Evolutionary conservation across 2,113 vertebrate species (phyloP).

Genomic region (Oncorhynchus masou): DNA sequence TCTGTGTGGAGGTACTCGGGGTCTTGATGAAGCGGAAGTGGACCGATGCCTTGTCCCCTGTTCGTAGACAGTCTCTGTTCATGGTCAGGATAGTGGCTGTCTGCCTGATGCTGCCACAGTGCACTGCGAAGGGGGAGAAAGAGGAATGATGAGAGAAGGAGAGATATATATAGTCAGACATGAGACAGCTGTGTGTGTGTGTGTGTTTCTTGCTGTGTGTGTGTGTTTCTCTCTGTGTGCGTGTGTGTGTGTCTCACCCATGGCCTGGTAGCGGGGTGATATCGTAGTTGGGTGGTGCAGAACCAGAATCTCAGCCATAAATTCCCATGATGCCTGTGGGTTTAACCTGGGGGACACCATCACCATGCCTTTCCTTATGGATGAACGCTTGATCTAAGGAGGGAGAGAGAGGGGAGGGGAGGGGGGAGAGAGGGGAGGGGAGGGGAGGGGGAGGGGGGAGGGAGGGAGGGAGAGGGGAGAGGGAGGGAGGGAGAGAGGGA

Average conservation of each 20-base stretch:
- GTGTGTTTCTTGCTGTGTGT: neutral
- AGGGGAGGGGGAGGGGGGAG: neutral
- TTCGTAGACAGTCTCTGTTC: constrained; percentile 95
- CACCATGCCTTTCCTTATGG: constrained; percentile 98
- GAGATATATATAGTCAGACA: no score
- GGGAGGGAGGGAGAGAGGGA: constrained; percentile 14
- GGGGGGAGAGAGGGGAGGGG: no score
- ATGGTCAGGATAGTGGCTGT: constrained; percentile 96
- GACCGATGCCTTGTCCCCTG: constrained; percentile 95
- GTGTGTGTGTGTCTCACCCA: constrained; percentile 79
- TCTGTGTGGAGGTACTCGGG: constrained; percentile 93
- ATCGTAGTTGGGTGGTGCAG: constrained; percentile 97
- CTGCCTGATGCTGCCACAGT: constrained; percentile 97
- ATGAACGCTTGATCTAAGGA: constrained; percentile 92
- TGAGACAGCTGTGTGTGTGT: neutral
- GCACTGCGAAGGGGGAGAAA: constrained; percentile 72
- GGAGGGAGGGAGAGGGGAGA: neutral
- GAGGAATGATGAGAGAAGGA: neutral
- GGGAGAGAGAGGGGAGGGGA: no score
- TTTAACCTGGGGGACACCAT: constrained; percentile 95
- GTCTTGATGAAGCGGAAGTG: constrained; percentile 99
- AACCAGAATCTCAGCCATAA: constrained; percentile 96
- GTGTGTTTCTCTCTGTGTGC: neutral
- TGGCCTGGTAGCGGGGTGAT: constrained; percentile 95
- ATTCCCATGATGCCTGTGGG: constrained; percentile 97